Base-by-base conservation (phyloP, 2,113 vertebrate genomes). In the Aspidoscelis tigris region DNA sequence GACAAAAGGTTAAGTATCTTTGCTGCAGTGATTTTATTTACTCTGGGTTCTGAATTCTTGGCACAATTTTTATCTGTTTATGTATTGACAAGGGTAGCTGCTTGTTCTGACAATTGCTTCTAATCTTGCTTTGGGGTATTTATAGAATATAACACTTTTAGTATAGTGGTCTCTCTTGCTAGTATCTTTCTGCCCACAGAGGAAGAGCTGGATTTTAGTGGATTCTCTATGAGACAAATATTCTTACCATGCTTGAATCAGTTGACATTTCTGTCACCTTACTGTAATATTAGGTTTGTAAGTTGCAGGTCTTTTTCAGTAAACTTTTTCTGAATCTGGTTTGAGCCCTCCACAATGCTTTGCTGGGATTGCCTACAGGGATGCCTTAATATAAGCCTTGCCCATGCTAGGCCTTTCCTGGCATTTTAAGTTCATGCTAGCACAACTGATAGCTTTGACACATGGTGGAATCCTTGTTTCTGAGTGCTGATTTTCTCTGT, bases 121-220 rank as follows among this genome's bases (percentile, higher is more conserved):
- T 91, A 88, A 92, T 93, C 90, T 90, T 86, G 84, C 90, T 91
- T 93, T 86, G 78, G 26, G 22, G 33, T 93, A 91, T 93, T 94
- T 93, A 91, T 90, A 91, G 92, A 55, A 76, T 26, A 90, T 90
- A 94, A 90, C 84, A 7, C 88, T 93, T 92, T 86, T 79, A 76
- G 74, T 90, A n/a, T 3, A 90, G 87, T 39, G 90, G 91, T 77
- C 86, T 69, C 84, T 88, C 85, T 91, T 18, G 12, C 80, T 79
- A 89, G 85, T 80, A 84, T 83, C 84, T 84, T 89, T 84, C 85
- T 87, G 87, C 84, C 85, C 84, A 86, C 64, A n/a, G 41, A n/a
- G 68, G 47, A 76, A 70, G 83, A 65, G 3, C 85, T 1, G 0
- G 89, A 84, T 89, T 71, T 39, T 78, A 73, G 86, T 69, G 14